These are phyloP conservation scores for Oenanthe oenanthe DNA, from an alignment of 2,113 vertebrate species.

Conservation along the genomic window DNA sequence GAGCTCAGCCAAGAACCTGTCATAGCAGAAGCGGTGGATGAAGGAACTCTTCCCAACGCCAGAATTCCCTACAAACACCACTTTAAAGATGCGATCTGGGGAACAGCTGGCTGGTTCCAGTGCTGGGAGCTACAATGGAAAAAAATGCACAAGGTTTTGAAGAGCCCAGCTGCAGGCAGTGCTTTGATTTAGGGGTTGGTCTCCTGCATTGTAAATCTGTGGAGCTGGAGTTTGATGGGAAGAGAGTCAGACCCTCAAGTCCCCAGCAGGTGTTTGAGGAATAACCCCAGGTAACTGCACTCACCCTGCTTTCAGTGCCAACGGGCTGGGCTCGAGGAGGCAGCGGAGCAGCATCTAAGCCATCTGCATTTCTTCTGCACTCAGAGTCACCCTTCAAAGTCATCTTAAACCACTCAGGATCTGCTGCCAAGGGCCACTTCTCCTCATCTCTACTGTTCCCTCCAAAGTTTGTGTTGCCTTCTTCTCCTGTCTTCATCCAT, in stretches of 20 bases:
- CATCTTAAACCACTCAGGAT: not conserved
- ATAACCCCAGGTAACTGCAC: not conserved
- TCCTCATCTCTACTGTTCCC: not conserved
- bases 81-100: constrained; percentile 81
- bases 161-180: not conserved
- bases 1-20: constrained; percentile 69
- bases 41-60: constrained; percentile 87
- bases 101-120: constrained; percentile 4
- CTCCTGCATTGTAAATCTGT: not conserved
- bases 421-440: not conserved
- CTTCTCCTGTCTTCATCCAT: not conserved
- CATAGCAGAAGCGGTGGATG: constrained; percentile 82
- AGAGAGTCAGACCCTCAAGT: not conserved
- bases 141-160: not conserved
- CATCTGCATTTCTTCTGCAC: constrained; percentile 48
- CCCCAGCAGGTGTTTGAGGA: not conserved
- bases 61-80: constrained; percentile 85
- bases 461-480: not conserved
- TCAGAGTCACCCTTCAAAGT: not conserved
- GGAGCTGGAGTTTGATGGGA: not conserved
- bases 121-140: constrained; percentile 4
- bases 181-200: not conserved
- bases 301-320: constrained; percentile 40
- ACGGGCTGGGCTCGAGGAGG: constrained; percentile 37
- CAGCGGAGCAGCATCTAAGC: not conserved